phyloP scores from a whole-genome alignment of 2,888 invertebrate species.

The Leptopilina syphax region DNA sequence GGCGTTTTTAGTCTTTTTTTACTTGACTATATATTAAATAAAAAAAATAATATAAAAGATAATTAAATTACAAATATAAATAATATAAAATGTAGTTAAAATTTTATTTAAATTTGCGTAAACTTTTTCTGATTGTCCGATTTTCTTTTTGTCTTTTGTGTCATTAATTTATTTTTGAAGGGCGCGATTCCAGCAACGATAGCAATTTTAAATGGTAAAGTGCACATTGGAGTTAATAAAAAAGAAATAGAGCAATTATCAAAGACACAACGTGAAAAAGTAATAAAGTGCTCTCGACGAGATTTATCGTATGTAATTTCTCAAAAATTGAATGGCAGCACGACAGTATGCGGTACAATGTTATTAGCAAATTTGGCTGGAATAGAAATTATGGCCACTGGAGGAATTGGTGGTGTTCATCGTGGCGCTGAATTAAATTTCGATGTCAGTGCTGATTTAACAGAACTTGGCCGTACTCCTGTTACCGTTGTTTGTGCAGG shows the following conservation, averaged over 20 bases:
- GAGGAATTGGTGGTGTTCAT: constrained; percentile 97
- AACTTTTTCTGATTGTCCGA: too few species aligned
- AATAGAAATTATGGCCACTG: constrained; percentile 96
- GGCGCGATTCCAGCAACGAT: constrained; percentile 95
- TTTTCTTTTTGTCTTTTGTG: too few species aligned
- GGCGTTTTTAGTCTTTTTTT: too few species aligned
- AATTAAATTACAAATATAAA: too few species aligned
- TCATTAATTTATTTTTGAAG: constrained; percentile 73
- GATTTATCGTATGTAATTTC: constrained; percentile 89
- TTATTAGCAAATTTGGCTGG: constrained; percentile 88
- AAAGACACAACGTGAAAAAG: constrained; percentile 74
- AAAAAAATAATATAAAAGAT: too few species aligned
- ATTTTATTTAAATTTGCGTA: too few species aligned
- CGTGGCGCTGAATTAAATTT: constrained; percentile 90
- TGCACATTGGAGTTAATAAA: constrained; percentile 87
- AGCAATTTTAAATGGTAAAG: constrained; percentile 89
- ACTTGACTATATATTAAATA: too few species aligned
- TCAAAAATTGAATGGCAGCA: constrained; percentile 89
- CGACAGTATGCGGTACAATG: constrained; percentile 97
- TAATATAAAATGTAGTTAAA: too few species aligned
- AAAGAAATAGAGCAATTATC: constrained; percentile 84
- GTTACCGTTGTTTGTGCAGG: constrained; percentile 97
- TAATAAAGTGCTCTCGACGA: constrained; percentile 91
- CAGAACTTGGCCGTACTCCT: constrained; percentile 91
- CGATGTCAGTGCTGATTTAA: constrained; percentile 96